These are phyloP conservation scores for Mechanitis messenoides DNA, from an alignment of 2,888 invertebrate species.

Conservation along the genomic window DNA sequence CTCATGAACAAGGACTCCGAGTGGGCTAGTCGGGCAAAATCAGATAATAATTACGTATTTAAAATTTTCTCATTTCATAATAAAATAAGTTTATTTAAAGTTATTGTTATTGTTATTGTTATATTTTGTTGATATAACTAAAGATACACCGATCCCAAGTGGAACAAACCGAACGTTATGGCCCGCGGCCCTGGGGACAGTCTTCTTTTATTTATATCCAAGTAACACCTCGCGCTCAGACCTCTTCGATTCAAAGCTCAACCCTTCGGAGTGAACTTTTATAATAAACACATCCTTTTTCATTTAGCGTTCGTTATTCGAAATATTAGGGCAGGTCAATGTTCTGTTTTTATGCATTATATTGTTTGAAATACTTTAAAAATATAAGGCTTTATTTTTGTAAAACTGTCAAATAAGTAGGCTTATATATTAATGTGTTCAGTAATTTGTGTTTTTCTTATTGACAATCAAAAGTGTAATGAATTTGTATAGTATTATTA, in stretches of 20 bases:
- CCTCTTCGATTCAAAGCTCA: conserved; percentile 22
- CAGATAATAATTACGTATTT: too few relatives aligned
- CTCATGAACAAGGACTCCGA: too few relatives aligned
- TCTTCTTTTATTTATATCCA: conserved; percentile 68
- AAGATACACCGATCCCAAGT: conserved; percentile 26
- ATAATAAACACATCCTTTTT: conserved; percentile 14
- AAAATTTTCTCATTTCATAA: too few relatives aligned
- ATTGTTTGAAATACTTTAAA: background rate
- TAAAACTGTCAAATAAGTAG: too few relatives aligned
- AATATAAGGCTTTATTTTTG: too few relatives aligned
- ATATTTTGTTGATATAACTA: background rate
- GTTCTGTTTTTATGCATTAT: background rate
- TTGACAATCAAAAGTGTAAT: too few relatives aligned
- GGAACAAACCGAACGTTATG: conserved; percentile 51
- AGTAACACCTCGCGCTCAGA: conserved; percentile 45
- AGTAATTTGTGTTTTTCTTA: too few relatives aligned
- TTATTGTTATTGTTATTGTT: background rate
- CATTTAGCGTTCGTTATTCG: conserved; percentile 5
- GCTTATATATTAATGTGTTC: too few relatives aligned
- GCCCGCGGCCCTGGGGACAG: conserved; percentile 56
- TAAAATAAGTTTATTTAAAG: background rate
- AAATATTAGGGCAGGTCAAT: conserved; percentile 6
- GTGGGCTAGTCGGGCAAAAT: too few relatives aligned
- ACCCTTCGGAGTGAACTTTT: conserved; percentile 18
- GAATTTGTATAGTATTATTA: too few relatives aligned